phyloP scores from a whole-genome alignment of 2,797 vertebrate genomes.

The Lagodon rhomboides region DNA sequence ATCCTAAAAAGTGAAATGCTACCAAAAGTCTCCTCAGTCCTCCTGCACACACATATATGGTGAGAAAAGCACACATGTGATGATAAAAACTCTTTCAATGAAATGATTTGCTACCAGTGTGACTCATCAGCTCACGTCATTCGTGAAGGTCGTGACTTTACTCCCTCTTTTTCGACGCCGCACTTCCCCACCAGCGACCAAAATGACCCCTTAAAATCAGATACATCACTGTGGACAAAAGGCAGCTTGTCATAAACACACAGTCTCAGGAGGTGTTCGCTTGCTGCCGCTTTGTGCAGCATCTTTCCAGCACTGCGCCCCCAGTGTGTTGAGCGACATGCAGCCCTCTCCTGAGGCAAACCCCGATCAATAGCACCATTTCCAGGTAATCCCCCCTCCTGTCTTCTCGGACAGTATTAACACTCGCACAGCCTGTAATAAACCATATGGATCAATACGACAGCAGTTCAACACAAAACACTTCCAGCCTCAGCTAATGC shows the following conservation, averaged over 20 bases:
- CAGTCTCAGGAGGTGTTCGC: slow-evolving; percentile 30
- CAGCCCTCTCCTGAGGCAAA: slow-evolving; percentile 62
- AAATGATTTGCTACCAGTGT: slow-evolving; percentile 8
- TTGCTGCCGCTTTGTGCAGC: slow-evolving; percentile 25
- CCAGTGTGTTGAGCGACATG: slow-evolving; percentile 48
- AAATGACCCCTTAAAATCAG: slow-evolving; percentile 10
- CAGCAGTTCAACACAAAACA: slow-evolving; percentile 71
- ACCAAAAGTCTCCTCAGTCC: too few species aligned
- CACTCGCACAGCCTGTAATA: slow-evolving; percentile 71
- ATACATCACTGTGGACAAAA: slow-evolving; percentile 47
- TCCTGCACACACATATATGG: neutral
- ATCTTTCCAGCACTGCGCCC: slow-evolving; percentile 33
- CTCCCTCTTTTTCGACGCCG: neutral
- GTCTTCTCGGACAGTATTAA: slow-evolving; percentile 67
- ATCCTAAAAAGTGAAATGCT: neutral
- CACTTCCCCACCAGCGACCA: slow-evolving; percentile 1
- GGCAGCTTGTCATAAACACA: slow-evolving; percentile 47
- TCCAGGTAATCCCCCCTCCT: slow-evolving; percentile 74
- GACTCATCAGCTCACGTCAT: slow-evolving; percentile 27
- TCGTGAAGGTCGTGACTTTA: slow-evolving; percentile 31
- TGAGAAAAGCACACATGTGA: slow-evolving; percentile 2
- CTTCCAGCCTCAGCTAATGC: slow-evolving; percentile 64
- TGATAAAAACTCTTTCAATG: slow-evolving; percentile 7
- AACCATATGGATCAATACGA: slow-evolving; percentile 76
- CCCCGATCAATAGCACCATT: slow-evolving; percentile 75